Base-by-base conservation (phyloP, 2,113 vertebrate species). In the Salvelinus namaycush region DNA sequence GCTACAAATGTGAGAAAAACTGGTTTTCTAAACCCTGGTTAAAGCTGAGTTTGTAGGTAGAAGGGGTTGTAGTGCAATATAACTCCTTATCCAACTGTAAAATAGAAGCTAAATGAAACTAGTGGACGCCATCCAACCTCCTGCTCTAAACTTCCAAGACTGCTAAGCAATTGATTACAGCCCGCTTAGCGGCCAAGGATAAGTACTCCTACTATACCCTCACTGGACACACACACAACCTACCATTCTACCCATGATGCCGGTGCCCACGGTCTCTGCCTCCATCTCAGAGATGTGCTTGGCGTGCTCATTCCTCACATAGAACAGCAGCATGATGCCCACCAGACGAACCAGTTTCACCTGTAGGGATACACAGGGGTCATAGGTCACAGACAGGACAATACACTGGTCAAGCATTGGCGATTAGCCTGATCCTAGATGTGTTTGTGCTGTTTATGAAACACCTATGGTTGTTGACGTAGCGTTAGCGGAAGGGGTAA, bases 231-330 rank as follows among this genome's bases (percentile, higher is more conserved):
- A 64, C 7, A 24, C 24, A 26, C 20, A 5, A 16, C 95, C 95
- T 90, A 99, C 97, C 98, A 99, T 99, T 77, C 96, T 94, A 51
- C 98, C 97, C 97, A 99, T 99, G 87, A 99, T 96, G 77, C 98
- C 97, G n/a, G 97, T 99, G 71, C 98, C 98, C 75, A 99, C 97
- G 0, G 92, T 95, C 88, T 97, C 97, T 0, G 90, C 91, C 90
- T 97, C 96, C 89, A 99, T 93, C 29, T 97, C 96, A 0, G 96
- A 95, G 84, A 99, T 86, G 83, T 95, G 89, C 12, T 91, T 75
- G 3, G 96, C 97, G 1, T 96, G 95, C 31, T 98, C 96, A 71
- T 92, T 93, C 88, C 90, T 98, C 81, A 98, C 94, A 0, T 96
- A 99, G 27, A 99, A 85, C 64, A 99, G 90, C 31, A 99, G 90